Evolutionary conservation across 2,888 invertebrate genomes (phyloP).

Genomic region (Acanthosepion pharaonis): DNA sequence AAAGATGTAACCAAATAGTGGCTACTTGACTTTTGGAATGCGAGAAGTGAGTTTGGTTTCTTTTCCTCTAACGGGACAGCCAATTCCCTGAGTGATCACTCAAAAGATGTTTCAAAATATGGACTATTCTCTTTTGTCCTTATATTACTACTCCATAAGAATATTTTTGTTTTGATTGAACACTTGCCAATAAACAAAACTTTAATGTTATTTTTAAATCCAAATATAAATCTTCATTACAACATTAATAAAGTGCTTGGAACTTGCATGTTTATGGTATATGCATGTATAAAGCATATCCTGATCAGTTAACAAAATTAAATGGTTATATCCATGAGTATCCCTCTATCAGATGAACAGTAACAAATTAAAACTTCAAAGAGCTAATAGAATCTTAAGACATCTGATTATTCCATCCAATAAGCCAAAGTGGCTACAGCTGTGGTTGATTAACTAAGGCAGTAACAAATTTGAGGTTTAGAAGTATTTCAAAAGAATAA

Average conservation of each 20-base stretch:
- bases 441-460: conserved; percentile 44
- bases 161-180: background rate
- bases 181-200: conserved; percentile 5
- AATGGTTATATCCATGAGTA: conserved; percentile 6
- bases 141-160: conserved; percentile 24
- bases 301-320: background rate
- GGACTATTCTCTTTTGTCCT: conserved; percentile 34
- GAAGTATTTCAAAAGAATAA: conserved; percentile 43
- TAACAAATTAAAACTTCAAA: background rate
- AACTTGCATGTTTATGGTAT: background rate
- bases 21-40: conserved; percentile 37
- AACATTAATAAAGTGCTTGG: conserved; percentile 36
- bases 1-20: background rate
- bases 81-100: conserved; percentile 46
- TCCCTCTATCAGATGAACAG: background rate
- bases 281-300: background rate
- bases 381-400: conserved; percentile 9
- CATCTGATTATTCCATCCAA: conserved; percentile 33
- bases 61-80: conserved; percentile 38
- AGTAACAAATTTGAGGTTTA: background rate
- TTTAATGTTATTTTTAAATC: background rate
- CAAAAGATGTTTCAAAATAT: conserved; percentile 42
- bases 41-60: conserved; percentile 37
- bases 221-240: conserved; percentile 45
- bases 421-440: conserved; percentile 41